phyloP scores from a whole-genome alignment of 1,140 invertebrate species.

The Lepidurus packardi region DNA sequence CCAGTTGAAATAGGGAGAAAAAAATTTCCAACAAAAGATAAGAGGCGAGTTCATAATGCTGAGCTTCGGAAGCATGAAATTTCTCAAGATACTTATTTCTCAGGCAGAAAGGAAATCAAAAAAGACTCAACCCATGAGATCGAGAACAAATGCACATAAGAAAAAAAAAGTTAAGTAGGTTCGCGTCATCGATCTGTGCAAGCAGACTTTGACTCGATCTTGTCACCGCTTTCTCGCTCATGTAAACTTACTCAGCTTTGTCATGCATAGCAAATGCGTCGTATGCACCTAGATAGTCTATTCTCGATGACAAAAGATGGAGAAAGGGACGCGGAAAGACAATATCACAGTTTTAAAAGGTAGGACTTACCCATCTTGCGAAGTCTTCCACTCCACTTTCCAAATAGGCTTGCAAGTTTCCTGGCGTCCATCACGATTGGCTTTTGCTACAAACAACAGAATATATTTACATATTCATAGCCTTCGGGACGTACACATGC shows the following conservation, averaged over 20 bases:
- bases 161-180: not conserved
- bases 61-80: not conserved
- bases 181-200: not conserved
- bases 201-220: not conserved
- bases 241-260: not conserved
- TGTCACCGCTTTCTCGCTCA: not conserved
- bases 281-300: not conserved
- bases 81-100: not conserved
- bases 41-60: slow-evolving; percentile 21
- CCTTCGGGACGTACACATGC: no score
- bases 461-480: not conserved
- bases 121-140: not conserved
- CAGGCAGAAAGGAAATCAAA: not conserved
- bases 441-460: slow-evolving; percentile 62
- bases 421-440: slow-evolving; percentile 55
- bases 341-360: slow-evolving; percentile 15
- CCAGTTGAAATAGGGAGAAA: not conserved
- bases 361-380: slow-evolving; percentile 70
- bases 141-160: not conserved
- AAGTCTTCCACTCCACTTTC: slow-evolving; percentile 91
- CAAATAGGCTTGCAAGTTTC: slow-evolving; percentile 49
- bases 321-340: not conserved
- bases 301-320: slow-evolving; percentile 17
- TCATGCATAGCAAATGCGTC: not conserved
- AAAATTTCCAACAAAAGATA: slow-evolving; percentile 15